Evolutionary conservation across 2,888 invertebrate genomes (phyloP), one percentile per base, ranked within the genome.

Genomic region (Mythimna lalbum): DNA sequence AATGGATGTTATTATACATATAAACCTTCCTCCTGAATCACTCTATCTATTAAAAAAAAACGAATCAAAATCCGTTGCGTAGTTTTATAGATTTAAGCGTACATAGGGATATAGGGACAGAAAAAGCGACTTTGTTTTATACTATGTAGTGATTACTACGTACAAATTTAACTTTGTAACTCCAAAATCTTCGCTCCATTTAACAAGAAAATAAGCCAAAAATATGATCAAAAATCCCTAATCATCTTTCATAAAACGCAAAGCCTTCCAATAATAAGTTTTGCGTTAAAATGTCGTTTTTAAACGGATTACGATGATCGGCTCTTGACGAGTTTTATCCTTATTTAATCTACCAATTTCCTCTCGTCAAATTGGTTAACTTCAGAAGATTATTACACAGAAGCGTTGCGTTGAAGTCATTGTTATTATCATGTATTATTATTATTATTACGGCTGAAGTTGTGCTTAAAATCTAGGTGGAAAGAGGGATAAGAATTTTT

Each of bases 271-370:
- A 69, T 53, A 55, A 55, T 53, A 74, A 78, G 63, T 50, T 66
- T 52, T 36, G 50, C 63, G 64, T 57, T 63, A 67, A 69, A 75
- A 64, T 21, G 64, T 59, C 67, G 59, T 68, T 76, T 75, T 76
- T 65, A 65, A 79, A 33, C 60, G 59, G 76, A 80, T 80, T 80
- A 65, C 56, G 39, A 71, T 60, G 71, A 68, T 78, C 67, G 53
- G 70, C 56, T 47, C 53, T 53, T 55, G 79, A 67, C 57, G 68
- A 63, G 67, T 71, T 80, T 75, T 68, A 79, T 79, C 76, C 63
- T 68, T 63, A 71, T 71, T 63, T 68, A 79, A 80, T 79, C 78
- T 80, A 63, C 71, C 80, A 80, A 79, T 79, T 80, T 71, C 56
- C 65, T 71, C 55, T 14, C 21, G 49, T 56, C 59, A 56, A 68